Evolutionary conservation across 2,888 invertebrate genomes (phyloP).

Genomic region (Balanococcus diminutus): DNA sequence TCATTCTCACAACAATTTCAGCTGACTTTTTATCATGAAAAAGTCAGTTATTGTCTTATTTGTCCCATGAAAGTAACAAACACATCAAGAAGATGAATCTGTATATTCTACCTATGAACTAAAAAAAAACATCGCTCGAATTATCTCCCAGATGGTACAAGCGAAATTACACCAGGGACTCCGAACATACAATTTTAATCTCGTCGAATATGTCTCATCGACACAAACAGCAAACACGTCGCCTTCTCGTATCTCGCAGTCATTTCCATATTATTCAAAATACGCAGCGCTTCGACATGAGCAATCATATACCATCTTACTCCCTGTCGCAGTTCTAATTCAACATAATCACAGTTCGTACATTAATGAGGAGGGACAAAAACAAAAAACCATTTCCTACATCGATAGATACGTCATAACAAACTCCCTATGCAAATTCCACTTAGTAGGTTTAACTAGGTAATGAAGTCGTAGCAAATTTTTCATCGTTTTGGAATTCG

Average conservation of each 20-base stretch:
- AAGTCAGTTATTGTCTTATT: too few species aligned
- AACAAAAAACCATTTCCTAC: background rate
- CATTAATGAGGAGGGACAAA: background rate
- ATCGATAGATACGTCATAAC: slow-evolving; percentile 1
- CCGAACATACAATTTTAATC: background rate
- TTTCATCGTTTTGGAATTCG: slow-evolving; percentile 25
- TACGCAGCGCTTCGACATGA: background rate
- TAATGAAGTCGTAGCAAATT: background rate
- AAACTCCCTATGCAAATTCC: background rate
- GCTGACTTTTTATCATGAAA: too few species aligned
- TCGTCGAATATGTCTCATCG: background rate
- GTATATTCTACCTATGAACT: too few species aligned
- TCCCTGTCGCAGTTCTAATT: background rate
- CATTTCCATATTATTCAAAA: slow-evolving; percentile 26
- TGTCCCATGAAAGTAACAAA: too few species aligned
- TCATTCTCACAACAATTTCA: too few species aligned
- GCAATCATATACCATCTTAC: slow-evolving; percentile 6
- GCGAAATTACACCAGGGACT: background rate
- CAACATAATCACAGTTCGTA: background rate
- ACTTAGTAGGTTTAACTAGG: background rate
- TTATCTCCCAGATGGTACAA: background rate
- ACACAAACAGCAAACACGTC: background rate
- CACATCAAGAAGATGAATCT: too few species aligned
- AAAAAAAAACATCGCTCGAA: background rate
- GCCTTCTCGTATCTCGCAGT: too few species aligned